Evolutionary conservation across 37 sponge, comb jelly and placozoan genomes (phyloP).

Genomic region (Diacarnus erythraeanus): DNA sequence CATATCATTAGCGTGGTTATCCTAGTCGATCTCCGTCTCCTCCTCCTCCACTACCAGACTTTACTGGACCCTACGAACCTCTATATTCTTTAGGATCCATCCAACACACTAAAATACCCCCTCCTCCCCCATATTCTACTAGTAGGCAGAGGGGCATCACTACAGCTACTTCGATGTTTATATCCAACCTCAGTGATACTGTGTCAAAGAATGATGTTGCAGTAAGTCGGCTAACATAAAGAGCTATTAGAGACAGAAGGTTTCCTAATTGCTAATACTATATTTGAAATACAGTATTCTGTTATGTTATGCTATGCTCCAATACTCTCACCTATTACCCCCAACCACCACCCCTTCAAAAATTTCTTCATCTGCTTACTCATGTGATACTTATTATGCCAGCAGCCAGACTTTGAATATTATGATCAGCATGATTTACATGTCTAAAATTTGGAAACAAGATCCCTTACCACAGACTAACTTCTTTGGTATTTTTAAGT

Average conservation of each 20-base stretch:
- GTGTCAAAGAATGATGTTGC: conserved; percentile 80
- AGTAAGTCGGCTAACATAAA: too few relatives aligned
- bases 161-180: conserved; percentile 70
- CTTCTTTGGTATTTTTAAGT: too few relatives aligned
- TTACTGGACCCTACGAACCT: neutral
- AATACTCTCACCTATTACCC: neutral
- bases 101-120: neutral
- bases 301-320: too few relatives aligned
- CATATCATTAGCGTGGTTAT: neutral
- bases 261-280: too few relatives aligned
- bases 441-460: too few relatives aligned
- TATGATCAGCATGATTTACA: too few relatives aligned
- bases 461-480: too few relatives aligned
- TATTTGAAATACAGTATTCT: too few relatives aligned
- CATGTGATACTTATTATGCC: too few relatives aligned
- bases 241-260: too few relatives aligned
- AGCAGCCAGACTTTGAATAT: too few relatives aligned
- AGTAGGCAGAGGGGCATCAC: conserved; percentile 35
- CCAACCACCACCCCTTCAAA: neutral
- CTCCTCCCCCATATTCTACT: neutral
- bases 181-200: conserved; percentile 79
- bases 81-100: conserved; percentile 3
- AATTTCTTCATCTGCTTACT: neutral
- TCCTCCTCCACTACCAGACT: neutral
- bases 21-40: conserved; percentile 38